Percentiles rank a stretch among this genome's conserved stretches.
Conservation (phyloP, 1,140 invertebrate species). For the Papilio xuthus region DNA sequence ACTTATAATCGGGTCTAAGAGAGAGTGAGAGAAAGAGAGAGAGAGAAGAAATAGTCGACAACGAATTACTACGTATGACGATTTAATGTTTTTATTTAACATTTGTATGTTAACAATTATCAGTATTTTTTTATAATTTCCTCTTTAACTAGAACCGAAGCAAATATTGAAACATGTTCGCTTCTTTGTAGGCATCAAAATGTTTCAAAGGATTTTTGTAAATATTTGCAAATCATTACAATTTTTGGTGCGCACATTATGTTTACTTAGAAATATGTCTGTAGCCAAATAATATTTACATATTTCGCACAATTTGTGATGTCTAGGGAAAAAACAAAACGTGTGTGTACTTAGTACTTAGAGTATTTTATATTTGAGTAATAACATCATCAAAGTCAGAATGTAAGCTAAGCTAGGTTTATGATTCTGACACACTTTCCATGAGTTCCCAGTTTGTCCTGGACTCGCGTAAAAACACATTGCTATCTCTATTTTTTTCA, state of each 20-base stretch:
- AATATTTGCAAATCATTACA: neutral
- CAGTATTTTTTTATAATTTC: neutral
- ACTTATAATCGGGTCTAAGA: neutral
- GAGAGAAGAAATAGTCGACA: neutral
- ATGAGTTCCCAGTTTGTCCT: no score
- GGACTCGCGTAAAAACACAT: no score
- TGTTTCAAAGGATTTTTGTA: neutral
- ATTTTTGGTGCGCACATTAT: neutral
- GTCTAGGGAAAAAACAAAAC: no score
- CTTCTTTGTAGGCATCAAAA: neutral
- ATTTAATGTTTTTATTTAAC: neutral
- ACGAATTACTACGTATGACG: neutral
- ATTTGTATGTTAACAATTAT: neutral
- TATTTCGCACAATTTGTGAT: no score
- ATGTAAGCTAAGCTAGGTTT: no score
- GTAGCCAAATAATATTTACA: neutral
- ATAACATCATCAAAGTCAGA: no score
- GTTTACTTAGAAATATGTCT: neutral
- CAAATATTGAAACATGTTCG: conserved; percentile 23
- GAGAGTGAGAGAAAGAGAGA: no score
- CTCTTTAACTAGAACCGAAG: neutral
- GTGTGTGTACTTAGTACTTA: no score
- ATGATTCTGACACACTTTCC: no score
- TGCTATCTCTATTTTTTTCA: no score
- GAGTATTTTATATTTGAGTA: no score